Conservation (phyloP, 1,140 invertebrate genomes). For the Cydia splendana region DNA sequence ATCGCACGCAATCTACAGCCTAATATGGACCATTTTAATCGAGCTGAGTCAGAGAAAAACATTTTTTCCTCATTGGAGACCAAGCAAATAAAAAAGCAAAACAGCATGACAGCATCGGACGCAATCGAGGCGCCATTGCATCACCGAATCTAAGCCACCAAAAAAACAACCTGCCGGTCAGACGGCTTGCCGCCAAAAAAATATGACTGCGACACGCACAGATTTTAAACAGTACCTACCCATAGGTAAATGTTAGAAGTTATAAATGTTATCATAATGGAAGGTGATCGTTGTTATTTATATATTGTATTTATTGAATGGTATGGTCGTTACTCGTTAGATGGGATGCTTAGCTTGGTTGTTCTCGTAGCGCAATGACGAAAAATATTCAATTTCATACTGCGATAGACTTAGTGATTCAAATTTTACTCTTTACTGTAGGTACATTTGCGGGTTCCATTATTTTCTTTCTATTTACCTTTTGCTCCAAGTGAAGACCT, state of each 20-base stretch:
- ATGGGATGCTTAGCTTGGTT: too few species aligned
- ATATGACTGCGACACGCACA: background rate
- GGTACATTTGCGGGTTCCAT: too few species aligned
- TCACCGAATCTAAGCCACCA: slow-evolving; percentile 16
- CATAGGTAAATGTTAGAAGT: background rate
- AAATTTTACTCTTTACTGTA: too few species aligned
- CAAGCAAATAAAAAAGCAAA: slow-evolving; percentile 5
- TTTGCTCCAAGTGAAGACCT: too few species aligned
- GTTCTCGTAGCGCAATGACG: too few species aligned
- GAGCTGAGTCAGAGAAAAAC: background rate
- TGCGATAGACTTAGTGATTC: too few species aligned
- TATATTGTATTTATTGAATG: too few species aligned
- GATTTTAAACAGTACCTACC: background rate
- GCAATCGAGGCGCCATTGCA: background rate
- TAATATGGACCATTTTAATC: background rate
- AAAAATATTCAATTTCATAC: too few species aligned
- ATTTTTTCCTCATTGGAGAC: slow-evolving; percentile 7
- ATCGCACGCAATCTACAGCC: background rate
- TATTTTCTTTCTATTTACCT: too few species aligned
- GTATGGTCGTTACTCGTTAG: too few species aligned
- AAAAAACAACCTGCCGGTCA: slow-evolving; percentile 36
- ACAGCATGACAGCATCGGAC: slow-evolving; percentile 12
- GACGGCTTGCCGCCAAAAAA: slow-evolving; percentile 64
- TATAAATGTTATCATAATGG: too few species aligned
- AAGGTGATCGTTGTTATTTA: too few species aligned